Conservation (phyloP, 2,888 invertebrate genomes). For the Sabatieria punctata region DNA sequence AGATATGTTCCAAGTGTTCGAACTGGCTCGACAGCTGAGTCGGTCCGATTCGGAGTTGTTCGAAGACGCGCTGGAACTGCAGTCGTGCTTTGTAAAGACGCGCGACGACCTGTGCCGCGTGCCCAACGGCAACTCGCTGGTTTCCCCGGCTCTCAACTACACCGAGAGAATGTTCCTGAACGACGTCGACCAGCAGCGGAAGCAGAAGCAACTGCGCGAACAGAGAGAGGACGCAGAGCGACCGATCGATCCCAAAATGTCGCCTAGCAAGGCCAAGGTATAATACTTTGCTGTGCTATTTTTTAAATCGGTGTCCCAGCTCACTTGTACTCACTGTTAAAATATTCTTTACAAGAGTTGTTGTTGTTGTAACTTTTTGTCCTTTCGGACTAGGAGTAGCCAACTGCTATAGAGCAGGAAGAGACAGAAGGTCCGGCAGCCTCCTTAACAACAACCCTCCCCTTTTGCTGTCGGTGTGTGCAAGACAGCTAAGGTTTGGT, state of each 20-base stretch:
- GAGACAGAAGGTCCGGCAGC: too few relatives aligned
- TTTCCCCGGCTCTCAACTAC: constrained; percentile 69
- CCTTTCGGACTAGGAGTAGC: too few relatives aligned
- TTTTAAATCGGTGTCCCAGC: too few relatives aligned
- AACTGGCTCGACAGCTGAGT: constrained; percentile 63
- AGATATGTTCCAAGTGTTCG: constrained; percentile 82
- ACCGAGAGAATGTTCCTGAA: constrained; percentile 55
- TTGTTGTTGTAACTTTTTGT: too few relatives aligned
- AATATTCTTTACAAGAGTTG: not conserved
- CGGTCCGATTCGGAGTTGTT: constrained; percentile 75
- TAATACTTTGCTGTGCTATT: too few relatives aligned
- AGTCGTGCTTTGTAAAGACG: constrained; percentile 61
- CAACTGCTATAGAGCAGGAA: too few relatives aligned
- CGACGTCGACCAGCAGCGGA: constrained; percentile 47
- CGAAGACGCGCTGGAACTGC: constrained; percentile 83
- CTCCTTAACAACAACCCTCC: too few relatives aligned
- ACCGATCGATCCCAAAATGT: constrained; percentile 2
- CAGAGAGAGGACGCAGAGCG: constrained; percentile 17
- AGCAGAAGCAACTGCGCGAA: constrained; percentile 44
- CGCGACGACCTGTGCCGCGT: constrained; percentile 55
- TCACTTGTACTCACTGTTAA: too few relatives aligned
- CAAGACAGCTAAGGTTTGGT: too few relatives aligned
- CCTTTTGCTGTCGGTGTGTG: too few relatives aligned
- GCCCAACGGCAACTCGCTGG: constrained; percentile 55
- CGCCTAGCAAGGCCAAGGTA: constrained; percentile 6